phyloP scores from a whole-genome alignment of 2,888 invertebrate genomes.

The Zele albiditarsus region DNA sequence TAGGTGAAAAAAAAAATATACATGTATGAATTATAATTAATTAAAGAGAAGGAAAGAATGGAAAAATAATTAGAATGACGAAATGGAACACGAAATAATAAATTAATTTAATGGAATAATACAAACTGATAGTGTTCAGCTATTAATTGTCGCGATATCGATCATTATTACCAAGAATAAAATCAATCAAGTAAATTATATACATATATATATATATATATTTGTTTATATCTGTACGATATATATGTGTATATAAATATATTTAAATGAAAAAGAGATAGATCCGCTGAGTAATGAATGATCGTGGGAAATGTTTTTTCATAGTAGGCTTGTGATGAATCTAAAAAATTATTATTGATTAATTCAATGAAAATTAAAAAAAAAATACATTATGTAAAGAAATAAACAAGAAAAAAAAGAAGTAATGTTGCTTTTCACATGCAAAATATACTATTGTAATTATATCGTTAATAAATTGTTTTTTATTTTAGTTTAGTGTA shows the following conservation, averaged over 20 bases:
- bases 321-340: conserved; percentile 66
- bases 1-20: conserved; percentile 21
- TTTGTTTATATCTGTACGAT: background rate
- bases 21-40: conserved; percentile 8
- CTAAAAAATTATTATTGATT: conserved; percentile 60
- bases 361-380: conserved; percentile 53
- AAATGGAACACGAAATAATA: background rate
- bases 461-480: conserved; percentile 71
- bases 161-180: conserved; percentile 5
- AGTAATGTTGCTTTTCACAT: conserved; percentile 64
- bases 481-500: conserved; percentile 63
- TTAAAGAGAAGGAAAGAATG: background rate
- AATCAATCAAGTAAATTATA: conserved; percentile 5
- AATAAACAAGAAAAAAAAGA: too few relatives aligned
- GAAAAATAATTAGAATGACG: background rate
- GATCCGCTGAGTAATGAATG: conserved; percentile 55
- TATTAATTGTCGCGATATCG: conserved; percentile 5
- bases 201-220: conserved; percentile 16
- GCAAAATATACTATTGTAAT: conserved; percentile 69
- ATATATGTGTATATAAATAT: conserved; percentile 18
- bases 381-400: conserved; percentile 62
- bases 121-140: background rate
- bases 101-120: background rate
- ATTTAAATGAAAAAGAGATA: conserved; percentile 45
- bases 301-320: conserved; percentile 59